These are phyloP conservation scores for Thalassarche chlororhynchos DNA, from an alignment of 2,113 vertebrate genomes.

Conservation along the genomic window DNA sequence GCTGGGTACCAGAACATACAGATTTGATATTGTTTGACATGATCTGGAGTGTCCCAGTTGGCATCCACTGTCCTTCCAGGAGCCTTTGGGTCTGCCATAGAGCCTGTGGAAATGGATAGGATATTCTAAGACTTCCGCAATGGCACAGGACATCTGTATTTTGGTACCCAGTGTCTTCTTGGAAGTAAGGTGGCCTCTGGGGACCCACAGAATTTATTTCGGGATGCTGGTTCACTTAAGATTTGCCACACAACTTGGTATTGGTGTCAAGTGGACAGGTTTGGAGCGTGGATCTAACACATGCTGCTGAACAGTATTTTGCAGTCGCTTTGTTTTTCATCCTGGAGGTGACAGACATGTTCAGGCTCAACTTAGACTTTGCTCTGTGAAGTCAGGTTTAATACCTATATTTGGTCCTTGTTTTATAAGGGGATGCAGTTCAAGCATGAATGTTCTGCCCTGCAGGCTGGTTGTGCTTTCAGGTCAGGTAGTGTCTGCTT, in stretches of 20 bases:
- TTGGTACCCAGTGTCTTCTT: not conserved
- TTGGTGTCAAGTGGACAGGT: not conserved
- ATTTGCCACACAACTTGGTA: too few relatives aligned
- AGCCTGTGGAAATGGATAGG: not conserved
- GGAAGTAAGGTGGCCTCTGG: not conserved
- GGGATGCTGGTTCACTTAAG: not conserved
- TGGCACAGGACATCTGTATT: not conserved
- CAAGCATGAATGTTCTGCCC: not conserved
- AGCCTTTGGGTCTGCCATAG: not conserved
- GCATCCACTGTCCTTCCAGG: not conserved
- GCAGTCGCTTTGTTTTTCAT: not conserved
- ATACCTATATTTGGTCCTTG: not conserved
- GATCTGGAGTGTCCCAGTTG: not conserved
- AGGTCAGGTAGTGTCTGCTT: not conserved
- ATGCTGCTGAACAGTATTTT: not conserved
- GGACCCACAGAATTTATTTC: not conserved
- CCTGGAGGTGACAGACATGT: not conserved
- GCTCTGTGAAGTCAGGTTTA: not conserved
- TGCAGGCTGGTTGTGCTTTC: not conserved
- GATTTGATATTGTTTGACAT: too few relatives aligned
- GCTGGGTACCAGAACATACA: not conserved
- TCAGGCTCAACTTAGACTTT: not conserved
- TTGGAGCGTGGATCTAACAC: not conserved
- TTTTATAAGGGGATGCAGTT: not conserved
- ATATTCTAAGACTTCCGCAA: too few relatives aligned